Conservation (phyloP, 2,113 vertebrate genomes). For the Bettongia penicillata region DNA sequence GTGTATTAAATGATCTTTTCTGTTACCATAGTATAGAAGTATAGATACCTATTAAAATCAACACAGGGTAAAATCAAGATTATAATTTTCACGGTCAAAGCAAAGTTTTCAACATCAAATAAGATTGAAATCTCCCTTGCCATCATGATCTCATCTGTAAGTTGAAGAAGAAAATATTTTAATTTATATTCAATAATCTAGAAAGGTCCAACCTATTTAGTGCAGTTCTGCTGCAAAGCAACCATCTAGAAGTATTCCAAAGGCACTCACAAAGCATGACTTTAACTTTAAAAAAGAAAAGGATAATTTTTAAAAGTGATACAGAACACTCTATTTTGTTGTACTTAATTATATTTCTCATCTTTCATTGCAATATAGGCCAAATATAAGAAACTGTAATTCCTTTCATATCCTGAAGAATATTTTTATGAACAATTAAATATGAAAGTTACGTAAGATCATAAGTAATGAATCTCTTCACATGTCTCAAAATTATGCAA, state of each 20-base stretch:
- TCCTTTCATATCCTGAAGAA: constrained; percentile 68
- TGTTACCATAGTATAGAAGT: background rate
- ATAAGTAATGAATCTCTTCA: constrained; percentile 69
- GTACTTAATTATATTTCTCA: constrained; percentile 77
- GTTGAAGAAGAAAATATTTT: constrained; percentile 26
- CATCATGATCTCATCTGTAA: constrained; percentile 28
- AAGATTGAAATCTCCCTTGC: constrained; percentile 32
- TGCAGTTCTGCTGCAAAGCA: constrained; percentile 20
- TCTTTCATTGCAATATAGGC: constrained; percentile 61
- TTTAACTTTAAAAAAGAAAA: constrained; percentile 62
- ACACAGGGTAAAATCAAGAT: constrained; percentile 42
- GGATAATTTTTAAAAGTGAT: constrained; percentile 69
- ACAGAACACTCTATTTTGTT: constrained; percentile 66
- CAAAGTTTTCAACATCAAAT: constrained; percentile 55
- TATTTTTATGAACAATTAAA: constrained; percentile 74
- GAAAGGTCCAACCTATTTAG: constrained; percentile 16
- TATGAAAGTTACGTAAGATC: constrained; percentile 75
- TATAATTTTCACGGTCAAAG: constrained; percentile 43
- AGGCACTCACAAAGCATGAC: constrained; percentile 63
- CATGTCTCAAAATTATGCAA: constrained; percentile 37
- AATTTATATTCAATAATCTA: constrained; percentile 44
- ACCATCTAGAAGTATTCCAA: constrained; percentile 62
- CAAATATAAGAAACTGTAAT: constrained; percentile 74
- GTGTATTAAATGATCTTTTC: constrained; percentile 22
- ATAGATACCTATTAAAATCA: constrained; percentile 9